Evolutionary conservation across 2,888 invertebrate genomes (phyloP).

Genomic region (Syritta pipiens): DNA sequence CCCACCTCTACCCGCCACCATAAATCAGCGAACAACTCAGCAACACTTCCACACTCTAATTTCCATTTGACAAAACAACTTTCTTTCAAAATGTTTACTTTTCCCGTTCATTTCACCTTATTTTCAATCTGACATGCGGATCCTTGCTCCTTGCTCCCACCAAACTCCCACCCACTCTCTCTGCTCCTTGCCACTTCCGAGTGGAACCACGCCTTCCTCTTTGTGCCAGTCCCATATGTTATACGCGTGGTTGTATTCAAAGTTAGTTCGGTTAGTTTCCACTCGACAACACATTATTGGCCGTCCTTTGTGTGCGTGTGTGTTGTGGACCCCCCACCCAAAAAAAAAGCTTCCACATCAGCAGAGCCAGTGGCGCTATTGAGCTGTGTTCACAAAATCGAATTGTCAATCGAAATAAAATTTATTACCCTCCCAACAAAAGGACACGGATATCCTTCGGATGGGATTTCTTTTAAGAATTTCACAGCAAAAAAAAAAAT

Average conservation of each 20-base stretch:
- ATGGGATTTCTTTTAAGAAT: constrained; percentile 32
- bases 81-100: constrained; percentile 54
- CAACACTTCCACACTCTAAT: constrained; percentile 26
- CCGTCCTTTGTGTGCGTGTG: constrained; percentile 47
- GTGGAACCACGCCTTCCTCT: neutral
- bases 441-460: constrained; percentile 20
- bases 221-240: constrained; percentile 43
- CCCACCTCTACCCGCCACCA: constrained; percentile 5
- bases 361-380: constrained; percentile 42
- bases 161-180: neutral
- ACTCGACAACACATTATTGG: constrained; percentile 66
- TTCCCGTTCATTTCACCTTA: constrained; percentile 56
- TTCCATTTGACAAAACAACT: constrained; percentile 46
- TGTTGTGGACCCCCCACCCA: no score
- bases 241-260: constrained; percentile 22
- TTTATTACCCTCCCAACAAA: constrained; percentile 61
- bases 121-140: constrained; percentile 49
- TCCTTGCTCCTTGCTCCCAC: neutral
- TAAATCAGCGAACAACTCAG: constrained; percentile 36
- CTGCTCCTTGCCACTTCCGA: no score
- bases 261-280: constrained; percentile 64
- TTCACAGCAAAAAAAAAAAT: constrained; percentile 1
- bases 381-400: constrained; percentile 68
- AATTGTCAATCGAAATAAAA: constrained; percentile 67
- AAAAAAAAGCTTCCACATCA: constrained; percentile 30